Base-by-base conservation (phyloP, 35 echinoderm and acorn worm species). In the Heliocidaris erythrogramma region DNA sequence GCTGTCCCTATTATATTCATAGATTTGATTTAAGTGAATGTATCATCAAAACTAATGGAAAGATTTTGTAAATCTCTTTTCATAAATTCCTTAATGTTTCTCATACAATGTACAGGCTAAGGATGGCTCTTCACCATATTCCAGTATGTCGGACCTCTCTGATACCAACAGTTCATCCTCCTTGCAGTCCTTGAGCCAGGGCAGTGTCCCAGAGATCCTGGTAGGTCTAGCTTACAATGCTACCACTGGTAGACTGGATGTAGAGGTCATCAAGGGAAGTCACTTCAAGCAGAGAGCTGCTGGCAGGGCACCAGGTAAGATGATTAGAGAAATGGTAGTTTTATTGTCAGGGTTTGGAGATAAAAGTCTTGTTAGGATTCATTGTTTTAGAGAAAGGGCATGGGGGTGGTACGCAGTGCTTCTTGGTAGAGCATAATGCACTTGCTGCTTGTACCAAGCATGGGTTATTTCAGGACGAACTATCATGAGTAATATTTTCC, bases 181-280 rank as follows among this genome's bases (percentile, higher is more conserved):
- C 2, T 59, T 97, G 56, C 97, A 96, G 50, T 97, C 98, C 16
- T 31, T 98, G n/a, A 49, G 85, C 18, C 97, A 97, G 85, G 98
- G 98, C 7, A 97, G 98, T 49, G 78, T 97, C 2, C 98, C 98
- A 11, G 97, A 99, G 85, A 94, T 99, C 21, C 88, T 99, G 49
- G 95, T 96, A 5, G 98, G 98, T 31, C 91, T 99, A 94, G 88
- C 98, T 17, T 99, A 99, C 94, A 99, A 99, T 60, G 96, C 98
- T 30, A 99, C 98, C 31, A 99, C 98, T 9, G 98, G 98, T 0
- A 65, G 98, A 32, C 92, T 99, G 50, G 97, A 96, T 6, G 97
- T 99, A 14, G 98, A 97, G 94, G 88, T 99, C 8, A 97, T 99
- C 96, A 99, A 99, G 94, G 98, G 98, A 87, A 99, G 98, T 48